These are phyloP conservation scores for Diorhabda sublineata DNA, from an alignment of 1,140 invertebrate species.

Conservation along the genomic window DNA sequence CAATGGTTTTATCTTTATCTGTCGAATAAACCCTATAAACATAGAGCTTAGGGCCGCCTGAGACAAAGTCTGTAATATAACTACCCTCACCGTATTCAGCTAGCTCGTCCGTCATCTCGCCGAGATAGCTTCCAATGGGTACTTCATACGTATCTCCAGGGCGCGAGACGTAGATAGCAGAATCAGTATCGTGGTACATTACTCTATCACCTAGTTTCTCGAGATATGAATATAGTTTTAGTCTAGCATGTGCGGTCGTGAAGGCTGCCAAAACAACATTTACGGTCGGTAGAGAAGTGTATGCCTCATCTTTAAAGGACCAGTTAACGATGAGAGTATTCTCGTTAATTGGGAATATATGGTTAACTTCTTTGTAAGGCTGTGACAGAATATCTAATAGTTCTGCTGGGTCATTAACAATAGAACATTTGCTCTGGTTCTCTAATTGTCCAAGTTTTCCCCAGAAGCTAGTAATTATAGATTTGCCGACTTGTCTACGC, in stretches of 20 bases:
- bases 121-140: slow-evolving; percentile 36
- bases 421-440: slow-evolving; percentile 5
- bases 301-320: slow-evolving; percentile 21
- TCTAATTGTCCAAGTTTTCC: slow-evolving; percentile 24
- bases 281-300: slow-evolving; percentile 16
- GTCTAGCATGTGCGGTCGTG: slow-evolving; percentile 41
- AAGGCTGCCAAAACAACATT: slow-evolving; percentile 43
- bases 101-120: slow-evolving; percentile 41
- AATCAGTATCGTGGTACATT: slow-evolving; percentile 49
- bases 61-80: slow-evolving; percentile 26
- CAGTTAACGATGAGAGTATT: slow-evolving; percentile 34
- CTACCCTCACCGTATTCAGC: slow-evolving; percentile 20
- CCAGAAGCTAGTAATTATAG: slow-evolving; percentile 25
- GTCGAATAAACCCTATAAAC: slow-evolving; percentile 6
- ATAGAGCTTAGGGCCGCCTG: slow-evolving; percentile 42
- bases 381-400: slow-evolving; percentile 34
- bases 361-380: slow-evolving; percentile 28
- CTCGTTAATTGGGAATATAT: slow-evolving; percentile 32
- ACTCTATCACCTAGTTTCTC: slow-evolving; percentile 40
- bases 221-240: slow-evolving; percentile 40
- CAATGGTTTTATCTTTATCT: not conserved
- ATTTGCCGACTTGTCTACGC: slow-evolving; percentile 16
- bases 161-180: slow-evolving; percentile 33
- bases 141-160: slow-evolving; percentile 23
- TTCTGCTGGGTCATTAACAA: slow-evolving; percentile 15